phyloP scores from a whole-genome alignment of 1,140 invertebrate species.

The Drosophila ficusphila region DNA sequence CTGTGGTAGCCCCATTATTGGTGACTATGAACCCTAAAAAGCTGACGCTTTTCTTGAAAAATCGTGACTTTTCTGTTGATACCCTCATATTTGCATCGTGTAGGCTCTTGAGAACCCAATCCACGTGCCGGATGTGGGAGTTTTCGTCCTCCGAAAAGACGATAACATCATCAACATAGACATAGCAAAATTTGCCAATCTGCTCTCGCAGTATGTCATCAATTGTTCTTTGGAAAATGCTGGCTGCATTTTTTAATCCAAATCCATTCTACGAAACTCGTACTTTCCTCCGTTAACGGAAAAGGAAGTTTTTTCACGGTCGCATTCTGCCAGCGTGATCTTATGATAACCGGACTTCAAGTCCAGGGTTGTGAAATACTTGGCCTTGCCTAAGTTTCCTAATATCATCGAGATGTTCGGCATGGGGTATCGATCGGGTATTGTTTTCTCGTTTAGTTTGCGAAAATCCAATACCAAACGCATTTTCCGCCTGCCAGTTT shows the following conservation, averaged over 20 bases:
- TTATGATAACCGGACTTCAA: too few relatives aligned
- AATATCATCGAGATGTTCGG: too few relatives aligned
- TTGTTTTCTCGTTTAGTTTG: too few relatives aligned
- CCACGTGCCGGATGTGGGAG: constrained; percentile 7
- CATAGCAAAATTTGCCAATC: too few relatives aligned
- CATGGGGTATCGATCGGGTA: too few relatives aligned
- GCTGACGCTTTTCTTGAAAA: constrained; percentile 21
- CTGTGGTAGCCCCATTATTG: neutral
- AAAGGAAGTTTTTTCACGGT: too few relatives aligned
- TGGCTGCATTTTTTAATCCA: constrained; percentile 17
- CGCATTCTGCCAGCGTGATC: too few relatives aligned
- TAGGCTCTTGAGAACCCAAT: constrained; percentile 13
- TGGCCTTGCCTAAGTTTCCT: too few relatives aligned
- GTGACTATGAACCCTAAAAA: constrained; percentile 19
- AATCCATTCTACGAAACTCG: constrained; percentile 13
- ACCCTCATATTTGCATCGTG: constrained; percentile 71
- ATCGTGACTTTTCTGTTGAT: constrained; percentile 84
- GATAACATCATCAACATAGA: too few relatives aligned
- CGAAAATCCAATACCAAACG: neutral
- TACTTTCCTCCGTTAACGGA: constrained; percentile 12
- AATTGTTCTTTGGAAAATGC: too few relatives aligned
- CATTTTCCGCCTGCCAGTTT: neutral
- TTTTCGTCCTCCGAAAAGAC: constrained; percentile 19
- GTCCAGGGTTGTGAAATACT: too few relatives aligned
- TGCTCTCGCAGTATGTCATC: too few relatives aligned